These are phyloP conservation scores for Lysiphlebus fabarum DNA, from an alignment of 1,140 invertebrate genomes.

Conservation along the genomic window DNA sequence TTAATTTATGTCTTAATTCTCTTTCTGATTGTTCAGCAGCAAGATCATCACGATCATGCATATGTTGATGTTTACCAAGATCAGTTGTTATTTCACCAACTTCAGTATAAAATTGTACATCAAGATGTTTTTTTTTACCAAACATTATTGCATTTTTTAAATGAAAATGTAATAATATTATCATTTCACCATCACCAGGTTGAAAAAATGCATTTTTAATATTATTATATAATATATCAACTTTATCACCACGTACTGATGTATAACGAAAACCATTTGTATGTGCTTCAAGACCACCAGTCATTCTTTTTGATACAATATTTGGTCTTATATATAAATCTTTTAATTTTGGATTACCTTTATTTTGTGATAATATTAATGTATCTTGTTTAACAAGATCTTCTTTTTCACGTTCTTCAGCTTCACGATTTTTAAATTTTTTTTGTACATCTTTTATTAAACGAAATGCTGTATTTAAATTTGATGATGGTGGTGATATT, in stretches of 20 bases:
- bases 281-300: slow-evolving; percentile 87
- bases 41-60: slow-evolving; percentile 98
- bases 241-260: slow-evolving; percentile 96
- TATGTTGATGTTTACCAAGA: slow-evolving; percentile 98
- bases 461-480: slow-evolving; percentile 93
- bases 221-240: slow-evolving; percentile 99
- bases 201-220: slow-evolving; percentile 99
- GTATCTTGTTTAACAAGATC: slow-evolving; percentile 98
- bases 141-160: slow-evolving; percentile 99
- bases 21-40: slow-evolving; percentile 97
- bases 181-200: slow-evolving; percentile 99
- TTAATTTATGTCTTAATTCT: slow-evolving; percentile 93
- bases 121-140: slow-evolving; percentile 98
- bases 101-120: slow-evolving; percentile 99
- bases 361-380: slow-evolving; percentile 90
- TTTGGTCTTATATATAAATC: slow-evolving; percentile 98
- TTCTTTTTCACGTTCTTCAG: slow-evolving; percentile 97
- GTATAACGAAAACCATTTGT: slow-evolving; percentile 94
- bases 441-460: slow-evolving; percentile 99
- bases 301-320: slow-evolving; percentile 97
- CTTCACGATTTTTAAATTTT: slow-evolving; percentile 96
- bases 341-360: slow-evolving; percentile 97
- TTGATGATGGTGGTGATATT: slow-evolving; percentile 89
- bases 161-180: slow-evolving; percentile 98
- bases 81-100: slow-evolving; percentile 99